These are phyloP conservation scores for Brevimyrus niger DNA, from an alignment of 2,113 vertebrate genomes.

Conservation along the genomic window DNA sequence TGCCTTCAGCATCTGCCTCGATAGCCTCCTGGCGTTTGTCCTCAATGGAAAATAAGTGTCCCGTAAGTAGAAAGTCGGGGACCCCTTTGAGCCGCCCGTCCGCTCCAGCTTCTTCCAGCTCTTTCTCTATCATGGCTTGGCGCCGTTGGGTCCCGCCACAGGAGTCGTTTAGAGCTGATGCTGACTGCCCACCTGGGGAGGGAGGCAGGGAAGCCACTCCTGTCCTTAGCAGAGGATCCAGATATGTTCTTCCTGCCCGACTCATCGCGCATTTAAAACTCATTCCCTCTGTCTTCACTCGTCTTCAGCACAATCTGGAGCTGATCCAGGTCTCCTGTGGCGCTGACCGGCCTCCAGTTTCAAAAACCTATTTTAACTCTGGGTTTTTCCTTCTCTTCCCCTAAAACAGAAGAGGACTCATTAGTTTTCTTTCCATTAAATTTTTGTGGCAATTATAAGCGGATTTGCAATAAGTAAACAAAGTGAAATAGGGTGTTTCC, in stretches of 20 bases:
- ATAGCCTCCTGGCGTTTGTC: slow-evolving; percentile 33
- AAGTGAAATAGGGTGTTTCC: neutral
- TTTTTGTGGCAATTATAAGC: neutral
- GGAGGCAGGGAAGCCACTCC: neutral
- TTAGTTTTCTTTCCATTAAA: neutral
- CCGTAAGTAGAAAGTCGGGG: slow-evolving; percentile 14
- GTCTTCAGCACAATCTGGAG: neutral
- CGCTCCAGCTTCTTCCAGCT: neutral
- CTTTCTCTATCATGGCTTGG: neutral
- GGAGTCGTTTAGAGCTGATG: neutral
- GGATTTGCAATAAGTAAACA: neutral
- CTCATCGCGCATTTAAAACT: neutral
- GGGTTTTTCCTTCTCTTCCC: neutral
- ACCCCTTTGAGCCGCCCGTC: neutral
- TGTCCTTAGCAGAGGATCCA: slow-evolving; percentile 4
- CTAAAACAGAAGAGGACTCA: neutral
- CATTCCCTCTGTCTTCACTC: neutral
- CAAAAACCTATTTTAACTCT: neutral
- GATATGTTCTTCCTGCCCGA: neutral
- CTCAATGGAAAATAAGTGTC: slow-evolving; percentile 43
- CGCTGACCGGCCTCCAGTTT: neutral
- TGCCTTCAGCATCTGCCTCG: slow-evolving; percentile 45
- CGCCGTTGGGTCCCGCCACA: neutral
- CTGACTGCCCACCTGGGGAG: neutral
- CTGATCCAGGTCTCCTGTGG: neutral